A percentile compares a stretch with the other conserved stretches of the same genome.
phyloP scores from a whole-genome alignment of 2,797 vertebrate species.

The Liasis olivaceus region DNA sequence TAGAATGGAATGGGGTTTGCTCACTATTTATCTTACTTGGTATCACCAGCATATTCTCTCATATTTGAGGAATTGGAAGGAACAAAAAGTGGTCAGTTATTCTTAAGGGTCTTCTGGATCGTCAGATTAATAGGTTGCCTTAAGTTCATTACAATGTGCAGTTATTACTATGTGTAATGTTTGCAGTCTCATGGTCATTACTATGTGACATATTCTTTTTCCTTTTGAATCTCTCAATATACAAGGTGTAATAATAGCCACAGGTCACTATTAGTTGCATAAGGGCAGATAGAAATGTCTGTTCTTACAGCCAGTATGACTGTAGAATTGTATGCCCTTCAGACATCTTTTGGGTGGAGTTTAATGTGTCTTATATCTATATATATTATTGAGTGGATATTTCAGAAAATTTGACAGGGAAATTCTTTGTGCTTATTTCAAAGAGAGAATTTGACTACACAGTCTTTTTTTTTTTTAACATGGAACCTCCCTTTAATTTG shows the following conservation, averaged over 20 bases:
- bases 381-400: background rate
- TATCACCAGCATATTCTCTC: background rate
- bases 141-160: background rate
- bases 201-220: background rate
- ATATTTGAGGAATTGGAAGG: background rate
- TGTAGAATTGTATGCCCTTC: background rate
- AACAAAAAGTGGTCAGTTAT: background rate
- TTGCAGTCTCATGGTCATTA: background rate
- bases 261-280: background rate
- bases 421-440: background rate
- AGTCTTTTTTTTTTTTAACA: background rate
- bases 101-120: background rate
- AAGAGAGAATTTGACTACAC: background rate
- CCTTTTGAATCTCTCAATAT: background rate
- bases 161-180: background rate
- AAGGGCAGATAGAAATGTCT: background rate
- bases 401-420: background rate
- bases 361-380: background rate
- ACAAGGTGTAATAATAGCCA: background rate
- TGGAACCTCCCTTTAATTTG: background rate
- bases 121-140: background rate
- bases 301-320: background rate
- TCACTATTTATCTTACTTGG: no score
- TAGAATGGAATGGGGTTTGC: no score
- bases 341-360: background rate